Evolutionary conservation across 2,888 invertebrate genomes (phyloP).

Genomic region (Lochmaea crataegi): DNA sequence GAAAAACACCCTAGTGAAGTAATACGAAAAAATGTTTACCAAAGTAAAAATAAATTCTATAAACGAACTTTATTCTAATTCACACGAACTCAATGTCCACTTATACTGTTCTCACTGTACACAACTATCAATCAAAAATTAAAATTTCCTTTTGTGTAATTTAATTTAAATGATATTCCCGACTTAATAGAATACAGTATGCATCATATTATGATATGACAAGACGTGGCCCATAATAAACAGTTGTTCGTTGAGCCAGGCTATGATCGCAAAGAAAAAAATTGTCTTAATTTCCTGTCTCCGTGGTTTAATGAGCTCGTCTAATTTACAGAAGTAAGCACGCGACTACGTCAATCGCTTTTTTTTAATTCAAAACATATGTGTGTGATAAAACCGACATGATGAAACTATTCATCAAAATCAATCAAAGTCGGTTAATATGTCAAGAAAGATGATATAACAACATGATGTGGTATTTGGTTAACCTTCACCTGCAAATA

Average conservation of each 20-base stretch:
- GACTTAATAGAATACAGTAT: neutral
- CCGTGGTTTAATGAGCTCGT: constrained; percentile 8
- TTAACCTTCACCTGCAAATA: no score
- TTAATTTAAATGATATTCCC: neutral
- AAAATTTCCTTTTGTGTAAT: neutral
- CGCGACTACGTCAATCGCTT: neutral
- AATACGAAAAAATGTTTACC: no score
- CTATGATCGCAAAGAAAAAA: neutral
- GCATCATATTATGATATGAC: neutral
- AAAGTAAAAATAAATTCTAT: no score
- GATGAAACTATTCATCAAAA: constrained; percentile 1
- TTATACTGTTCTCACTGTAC: neutral
- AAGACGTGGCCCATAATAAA: constrained; percentile 4
- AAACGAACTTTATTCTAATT: no score
- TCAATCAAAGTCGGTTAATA: neutral
- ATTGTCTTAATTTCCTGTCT: constrained; percentile 11
- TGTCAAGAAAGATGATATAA: neutral
- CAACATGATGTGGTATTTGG: no score
- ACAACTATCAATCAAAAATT: neutral
- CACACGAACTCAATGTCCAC: neutral
- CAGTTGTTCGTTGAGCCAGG: constrained; percentile 5
- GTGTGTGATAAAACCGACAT: neutral
- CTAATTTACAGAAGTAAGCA: constrained; percentile 8
- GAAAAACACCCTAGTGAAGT: no score
- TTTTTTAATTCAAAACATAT: neutral